phyloP scores from a whole-genome alignment of 2,797 vertebrate genomes.

The Cyclopterus lumpus region DNA sequence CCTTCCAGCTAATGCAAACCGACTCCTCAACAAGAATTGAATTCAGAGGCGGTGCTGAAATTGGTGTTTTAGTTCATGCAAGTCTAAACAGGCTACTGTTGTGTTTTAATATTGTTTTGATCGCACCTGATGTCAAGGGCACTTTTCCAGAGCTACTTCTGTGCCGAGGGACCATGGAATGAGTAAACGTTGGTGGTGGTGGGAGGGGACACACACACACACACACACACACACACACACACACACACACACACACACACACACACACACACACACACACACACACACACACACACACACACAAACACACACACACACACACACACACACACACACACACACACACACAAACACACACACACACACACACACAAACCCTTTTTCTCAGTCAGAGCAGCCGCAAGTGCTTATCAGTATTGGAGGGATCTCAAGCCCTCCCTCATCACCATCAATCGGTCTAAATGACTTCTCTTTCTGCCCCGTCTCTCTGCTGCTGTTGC shows the following conservation, averaged over 20 bases:
- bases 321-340: too few relatives aligned
- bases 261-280: too few relatives aligned
- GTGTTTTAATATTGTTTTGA: constrained; percentile 49
- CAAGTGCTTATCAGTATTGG: constrained; percentile 67
- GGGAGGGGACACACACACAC: neutral
- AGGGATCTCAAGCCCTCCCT: constrained; percentile 61
- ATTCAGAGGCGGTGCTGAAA: constrained; percentile 39
- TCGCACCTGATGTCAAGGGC: constrained; percentile 41
- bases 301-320: too few relatives aligned
- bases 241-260: too few relatives aligned
- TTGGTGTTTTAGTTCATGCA: constrained; percentile 47
- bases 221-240: too few relatives aligned
- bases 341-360: too few relatives aligned
- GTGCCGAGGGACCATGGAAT: constrained; percentile 4
- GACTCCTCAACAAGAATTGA: constrained; percentile 38
- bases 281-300: too few relatives aligned
- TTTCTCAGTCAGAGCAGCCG: constrained; percentile 39
- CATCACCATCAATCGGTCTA: constrained; percentile 74
- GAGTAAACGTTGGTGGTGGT: constrained; percentile 3
- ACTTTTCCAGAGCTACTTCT: constrained; percentile 26
- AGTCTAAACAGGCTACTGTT: constrained; percentile 37
- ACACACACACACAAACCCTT: constrained; percentile 43
- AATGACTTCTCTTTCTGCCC: constrained; percentile 60
- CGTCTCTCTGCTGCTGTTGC: constrained; percentile 33
- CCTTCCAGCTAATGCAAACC: constrained; percentile 14